A percentile compares a stretch with the other conserved stretches of the same genome.
Conservation (phyloP, 2,797 vertebrate species). For the Lithobates pipiens region DNA sequence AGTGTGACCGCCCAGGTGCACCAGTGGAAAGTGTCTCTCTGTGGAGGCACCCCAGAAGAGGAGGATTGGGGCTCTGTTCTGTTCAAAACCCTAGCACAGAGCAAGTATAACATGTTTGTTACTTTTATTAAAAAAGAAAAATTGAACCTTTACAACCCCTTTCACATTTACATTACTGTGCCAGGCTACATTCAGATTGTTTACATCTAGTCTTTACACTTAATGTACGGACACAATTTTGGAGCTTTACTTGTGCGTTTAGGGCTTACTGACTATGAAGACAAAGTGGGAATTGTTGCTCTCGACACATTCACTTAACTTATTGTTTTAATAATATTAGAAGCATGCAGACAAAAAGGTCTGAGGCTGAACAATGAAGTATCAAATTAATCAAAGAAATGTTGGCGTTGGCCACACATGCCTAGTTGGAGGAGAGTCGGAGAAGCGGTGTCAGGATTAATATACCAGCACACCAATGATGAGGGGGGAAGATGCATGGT, state of each 20-base stretch:
- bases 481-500: background rate
- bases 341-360: constrained; percentile 1
- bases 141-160: too few species aligned
- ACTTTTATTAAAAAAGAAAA: too few species aligned
- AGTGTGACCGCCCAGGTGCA: too few species aligned
- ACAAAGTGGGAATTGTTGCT: background rate
- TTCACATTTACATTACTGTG: background rate
- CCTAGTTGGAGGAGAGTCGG: too few species aligned
- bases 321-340: constrained; percentile 9
- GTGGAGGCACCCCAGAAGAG: too few species aligned
- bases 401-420: too few species aligned
- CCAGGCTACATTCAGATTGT: background rate
- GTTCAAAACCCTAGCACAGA: too few species aligned
- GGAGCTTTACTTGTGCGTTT: background rate
- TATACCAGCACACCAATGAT: background rate
- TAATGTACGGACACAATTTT: background rate
- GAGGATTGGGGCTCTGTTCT: too few species aligned
- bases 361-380: background rate
- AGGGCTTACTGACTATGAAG: background rate
- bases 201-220: background rate
- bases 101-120: too few species aligned
- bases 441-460: background rate
- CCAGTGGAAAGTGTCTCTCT: too few species aligned
- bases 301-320: background rate
- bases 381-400: too few species aligned